A percentile compares a stretch with the other conserved stretches of the same genome.
These are phyloP conservation scores for Drosophila lutescens DNA, from an alignment of 2,888 invertebrate genomes.

Conservation along the genomic window DNA sequence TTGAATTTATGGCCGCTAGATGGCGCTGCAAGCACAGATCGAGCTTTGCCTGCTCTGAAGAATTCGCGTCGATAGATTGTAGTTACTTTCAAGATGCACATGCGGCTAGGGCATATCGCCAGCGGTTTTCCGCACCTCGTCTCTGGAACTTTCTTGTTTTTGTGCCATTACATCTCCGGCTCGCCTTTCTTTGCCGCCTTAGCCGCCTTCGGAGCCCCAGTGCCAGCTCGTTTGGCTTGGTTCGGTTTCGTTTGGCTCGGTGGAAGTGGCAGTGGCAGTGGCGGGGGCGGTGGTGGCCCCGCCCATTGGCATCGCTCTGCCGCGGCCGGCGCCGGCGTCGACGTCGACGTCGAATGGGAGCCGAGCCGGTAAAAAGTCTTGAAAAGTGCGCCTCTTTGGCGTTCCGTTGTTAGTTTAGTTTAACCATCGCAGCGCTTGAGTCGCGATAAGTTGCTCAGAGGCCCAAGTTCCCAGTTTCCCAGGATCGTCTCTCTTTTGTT, in stretches of 20 bases:
- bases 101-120: slow-evolving; percentile 5
- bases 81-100: too few species aligned
- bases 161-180: slow-evolving; percentile 60
- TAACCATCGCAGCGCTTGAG: slow-evolving; percentile 82
- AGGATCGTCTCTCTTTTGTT: slow-evolving; percentile 12
- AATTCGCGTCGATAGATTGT: background rate
- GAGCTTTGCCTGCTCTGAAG: background rate
- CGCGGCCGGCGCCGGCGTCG: slow-evolving; percentile 52
- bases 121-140: background rate
- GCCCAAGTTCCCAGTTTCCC: slow-evolving; percentile 17
- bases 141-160: slow-evolving; percentile 9
- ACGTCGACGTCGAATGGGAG: slow-evolving; percentile 34
- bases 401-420: slow-evolving; percentile 83
- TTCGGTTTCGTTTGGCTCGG: slow-evolving; percentile 1
- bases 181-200: slow-evolving; percentile 59
- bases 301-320: slow-evolving; percentile 43
- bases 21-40: background rate
- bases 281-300: slow-evolving; percentile 26
- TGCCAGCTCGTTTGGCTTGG: slow-evolving; percentile 1
- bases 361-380: slow-evolving; percentile 82
- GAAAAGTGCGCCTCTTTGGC: slow-evolving; percentile 84
- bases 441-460: slow-evolving; percentile 57
- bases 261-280: slow-evolving; percentile 11
- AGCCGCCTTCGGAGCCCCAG: slow-evolving; percentile 18
- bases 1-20: background rate